Evolutionary conservation across 1,140 invertebrate genomes (phyloP).

Genomic region (Apis mellifera): Amel_HAv3.1 CM009938.2:9557501-9558000

Average conservation of each 20-base stretch:
- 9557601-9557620: neutral
- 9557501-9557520: constrained; percentile 17
- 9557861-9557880: neutral
- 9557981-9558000: too few relatives aligned
- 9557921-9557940: neutral
- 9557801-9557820: too few relatives aligned
- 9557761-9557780: too few relatives aligned
- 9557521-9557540: constrained; percentile 25
- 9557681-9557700: neutral
- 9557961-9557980: too few relatives aligned
- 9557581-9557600: neutral
- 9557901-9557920: neutral
- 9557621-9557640: too few relatives aligned
- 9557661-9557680: too few relatives aligned
- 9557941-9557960: neutral
- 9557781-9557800: too few relatives aligned
- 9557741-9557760: too few relatives aligned
- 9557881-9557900: neutral
- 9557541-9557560: constrained; percentile 30
- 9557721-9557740: too few relatives aligned
- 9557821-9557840: too few relatives aligned
- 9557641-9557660: too few relatives aligned
- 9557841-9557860: neutral
- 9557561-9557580: neutral
- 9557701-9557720: neutral